Conservation (phyloP, 2,888 invertebrate species). For the Philhelius pedissequus region DNA sequence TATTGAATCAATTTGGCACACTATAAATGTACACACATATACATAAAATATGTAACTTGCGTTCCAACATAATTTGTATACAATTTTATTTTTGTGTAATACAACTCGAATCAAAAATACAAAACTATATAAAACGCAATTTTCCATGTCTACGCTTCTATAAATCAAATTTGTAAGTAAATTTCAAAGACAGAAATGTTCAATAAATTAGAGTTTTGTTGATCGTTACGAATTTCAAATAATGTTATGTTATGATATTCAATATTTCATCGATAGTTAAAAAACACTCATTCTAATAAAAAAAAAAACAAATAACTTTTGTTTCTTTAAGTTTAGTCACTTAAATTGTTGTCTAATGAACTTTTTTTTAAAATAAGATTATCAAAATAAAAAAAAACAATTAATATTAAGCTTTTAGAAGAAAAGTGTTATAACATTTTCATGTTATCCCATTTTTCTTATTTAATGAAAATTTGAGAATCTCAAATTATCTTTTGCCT, state of each 20-base stretch:
- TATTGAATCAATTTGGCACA: slow-evolving; percentile 58
- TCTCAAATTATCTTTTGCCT: no score
- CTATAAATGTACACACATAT: background rate
- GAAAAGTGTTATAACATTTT: no score
- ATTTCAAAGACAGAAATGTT: slow-evolving; percentile 69
- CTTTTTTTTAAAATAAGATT: no score
- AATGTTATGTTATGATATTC: slow-evolving; percentile 13
- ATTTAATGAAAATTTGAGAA: no score
- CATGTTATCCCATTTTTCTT: no score
- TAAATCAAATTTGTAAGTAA: slow-evolving; percentile 74
- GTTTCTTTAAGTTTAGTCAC: background rate
- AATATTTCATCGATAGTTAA: slow-evolving; percentile 34
- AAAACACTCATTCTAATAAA: slow-evolving; percentile 31
- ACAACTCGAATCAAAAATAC: slow-evolving; percentile 38
- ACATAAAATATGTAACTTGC: slow-evolving; percentile 31
- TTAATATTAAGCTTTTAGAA: no score
- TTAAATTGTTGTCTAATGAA: no score
- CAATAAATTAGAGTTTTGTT: slow-evolving; percentile 57
- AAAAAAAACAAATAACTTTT: background rate
- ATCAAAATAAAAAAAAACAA: no score
- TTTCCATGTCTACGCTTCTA: slow-evolving; percentile 62
- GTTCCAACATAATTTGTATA: slow-evolving; percentile 60
- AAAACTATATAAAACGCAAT: slow-evolving; percentile 48
- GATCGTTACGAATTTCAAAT: slow-evolving; percentile 35
- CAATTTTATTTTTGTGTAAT: slow-evolving; percentile 37